A percentile compares a stretch with the other conserved stretches of the same genome.
These are phyloP conservation scores for Ammodramus savannarum DNA, from an alignment of 2,113 vertebrate genomes.

Conservation along the genomic window DNA sequence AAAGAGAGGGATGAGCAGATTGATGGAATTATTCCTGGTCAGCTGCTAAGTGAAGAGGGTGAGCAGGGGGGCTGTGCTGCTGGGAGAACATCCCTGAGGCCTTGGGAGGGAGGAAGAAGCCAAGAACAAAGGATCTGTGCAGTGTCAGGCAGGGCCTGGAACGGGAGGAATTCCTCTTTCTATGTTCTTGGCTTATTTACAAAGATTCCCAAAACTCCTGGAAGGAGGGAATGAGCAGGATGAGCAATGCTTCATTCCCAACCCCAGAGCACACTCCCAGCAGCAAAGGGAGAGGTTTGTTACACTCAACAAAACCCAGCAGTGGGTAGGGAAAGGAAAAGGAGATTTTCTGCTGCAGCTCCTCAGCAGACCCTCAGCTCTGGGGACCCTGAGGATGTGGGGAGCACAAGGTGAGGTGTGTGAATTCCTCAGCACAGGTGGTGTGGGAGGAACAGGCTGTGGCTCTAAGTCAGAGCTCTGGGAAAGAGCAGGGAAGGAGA, in stretches of 20 bases:
- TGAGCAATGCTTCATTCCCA: not conserved
- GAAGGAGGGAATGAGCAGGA: not conserved
- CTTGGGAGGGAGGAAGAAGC: not conserved
- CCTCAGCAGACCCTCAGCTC: not conserved
- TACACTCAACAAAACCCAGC: not conserved
- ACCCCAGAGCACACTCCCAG: not conserved
- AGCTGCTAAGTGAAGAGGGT: not conserved
- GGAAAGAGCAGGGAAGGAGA: not conserved
- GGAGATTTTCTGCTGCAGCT: not conserved
- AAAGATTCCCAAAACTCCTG: constrained; percentile 40
- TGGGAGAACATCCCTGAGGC: not conserved
- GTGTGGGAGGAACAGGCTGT: not conserved
- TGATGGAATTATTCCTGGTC: not conserved
- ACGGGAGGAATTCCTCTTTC: constrained; percentile 24
- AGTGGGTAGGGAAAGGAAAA: not conserved
- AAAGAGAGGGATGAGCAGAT: not conserved
- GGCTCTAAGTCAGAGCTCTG: not conserved
- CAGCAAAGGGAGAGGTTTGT: not conserved
- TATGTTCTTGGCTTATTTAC: constrained; percentile 41
- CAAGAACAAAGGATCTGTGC: constrained; percentile 41
- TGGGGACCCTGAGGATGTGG: not conserved
- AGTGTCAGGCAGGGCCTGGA: constrained; percentile 33
- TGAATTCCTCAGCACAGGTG: not conserved
- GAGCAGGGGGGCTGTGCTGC: not conserved
- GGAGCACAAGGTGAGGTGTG: accelerated